These are phyloP conservation scores for Kuschelorhynchus macadamiae DNA, from an alignment of 2,888 invertebrate genomes.

Conservation along the genomic window DNA sequence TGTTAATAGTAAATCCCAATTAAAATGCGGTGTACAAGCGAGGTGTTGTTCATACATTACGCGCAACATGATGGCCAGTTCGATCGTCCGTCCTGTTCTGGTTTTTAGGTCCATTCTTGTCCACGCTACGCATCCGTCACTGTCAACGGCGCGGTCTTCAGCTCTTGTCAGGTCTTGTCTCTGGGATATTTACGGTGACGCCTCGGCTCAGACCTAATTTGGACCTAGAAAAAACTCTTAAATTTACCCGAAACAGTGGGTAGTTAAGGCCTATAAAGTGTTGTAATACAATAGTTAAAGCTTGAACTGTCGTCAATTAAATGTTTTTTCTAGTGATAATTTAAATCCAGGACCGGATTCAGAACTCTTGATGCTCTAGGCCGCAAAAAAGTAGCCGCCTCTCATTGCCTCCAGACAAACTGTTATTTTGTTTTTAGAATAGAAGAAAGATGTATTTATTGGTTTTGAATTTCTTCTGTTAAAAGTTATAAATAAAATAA, in stretches of 20 bases:
- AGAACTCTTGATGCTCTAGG: no score
- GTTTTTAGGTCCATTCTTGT: slow-evolving; percentile 47
- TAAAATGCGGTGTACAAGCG: slow-evolving; percentile 48
- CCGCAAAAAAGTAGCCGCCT: no score
- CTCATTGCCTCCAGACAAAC: no score
- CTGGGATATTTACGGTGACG: slow-evolving; percentile 45
- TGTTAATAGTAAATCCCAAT: slow-evolving; percentile 52
- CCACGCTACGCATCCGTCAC: slow-evolving; percentile 41
- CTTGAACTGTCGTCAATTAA: no score
- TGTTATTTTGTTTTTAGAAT: no score
- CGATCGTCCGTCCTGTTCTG: slow-evolving; percentile 20
- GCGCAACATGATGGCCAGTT: slow-evolving; percentile 38
- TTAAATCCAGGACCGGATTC: no score
- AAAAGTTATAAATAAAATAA: no score
- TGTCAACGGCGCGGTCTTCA: slow-evolving; percentile 31
- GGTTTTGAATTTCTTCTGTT: no score
- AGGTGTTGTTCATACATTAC: slow-evolving; percentile 51
- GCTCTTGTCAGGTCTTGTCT: slow-evolving; percentile 44
- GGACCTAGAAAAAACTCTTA: slow-evolving; percentile 1
- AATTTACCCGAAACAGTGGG: slow-evolving; percentile 5
- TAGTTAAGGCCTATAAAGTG: no score
- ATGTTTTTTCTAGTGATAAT: no score
- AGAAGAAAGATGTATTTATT: no score
- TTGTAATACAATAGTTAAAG: no score
- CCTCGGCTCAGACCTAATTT: slow-evolving; percentile 30